Conservation (phyloP, 2,888 invertebrate species). For the Meiosimyza platycephala region DNA sequence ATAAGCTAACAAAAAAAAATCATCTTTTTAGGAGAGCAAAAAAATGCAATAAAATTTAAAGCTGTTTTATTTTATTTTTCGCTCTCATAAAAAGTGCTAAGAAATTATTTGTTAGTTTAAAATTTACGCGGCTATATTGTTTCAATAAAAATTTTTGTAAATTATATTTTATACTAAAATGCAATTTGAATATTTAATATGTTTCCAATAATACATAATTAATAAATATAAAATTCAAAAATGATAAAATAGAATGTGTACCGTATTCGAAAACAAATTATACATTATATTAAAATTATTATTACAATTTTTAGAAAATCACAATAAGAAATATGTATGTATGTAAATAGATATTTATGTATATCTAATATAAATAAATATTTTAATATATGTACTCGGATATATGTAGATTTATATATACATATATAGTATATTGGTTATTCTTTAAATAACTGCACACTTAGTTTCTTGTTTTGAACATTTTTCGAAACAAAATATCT, state of each 20-base stretch:
- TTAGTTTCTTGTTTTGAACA: too few species aligned
- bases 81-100: too few species aligned
- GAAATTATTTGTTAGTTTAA: too few species aligned
- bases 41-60: too few species aligned
- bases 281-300: constrained; percentile 24
- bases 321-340: constrained; percentile 13
- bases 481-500: too few species aligned
- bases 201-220: background rate
- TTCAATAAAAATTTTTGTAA: background rate
- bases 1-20: too few species aligned
- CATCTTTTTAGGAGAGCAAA: too few species aligned
- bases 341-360: background rate
- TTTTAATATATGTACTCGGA: too few species aligned
- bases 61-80: too few species aligned
- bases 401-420: background rate
- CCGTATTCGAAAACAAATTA: constrained; percentile 18
- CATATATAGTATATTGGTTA: background rate
- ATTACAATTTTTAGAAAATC: constrained; percentile 25
- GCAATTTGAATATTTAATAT: too few species aligned
- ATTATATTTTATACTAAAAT: background rate
- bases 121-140: background rate
- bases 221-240: constrained; percentile 5
- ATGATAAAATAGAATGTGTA: constrained; percentile 7
- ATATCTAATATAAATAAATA: background rate
- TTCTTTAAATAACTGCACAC: too few species aligned